These are phyloP conservation scores for Benthochromis sp. DNA, from an alignment of 2,113 vertebrate genomes.

Conservation along the genomic window DNA sequence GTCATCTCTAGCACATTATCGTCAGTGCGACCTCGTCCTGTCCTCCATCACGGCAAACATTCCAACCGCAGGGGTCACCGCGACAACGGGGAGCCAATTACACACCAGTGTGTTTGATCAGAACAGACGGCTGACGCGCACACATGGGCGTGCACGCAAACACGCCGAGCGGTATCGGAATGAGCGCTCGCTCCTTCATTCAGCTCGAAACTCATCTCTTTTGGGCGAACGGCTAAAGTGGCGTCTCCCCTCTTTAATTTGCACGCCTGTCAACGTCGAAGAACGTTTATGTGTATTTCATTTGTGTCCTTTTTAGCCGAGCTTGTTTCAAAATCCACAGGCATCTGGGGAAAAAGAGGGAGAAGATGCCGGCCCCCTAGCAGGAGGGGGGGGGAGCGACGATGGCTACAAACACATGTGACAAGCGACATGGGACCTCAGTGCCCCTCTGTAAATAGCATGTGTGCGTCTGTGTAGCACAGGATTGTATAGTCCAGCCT, in stretches of 20 bases:
- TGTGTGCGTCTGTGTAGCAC: not conserved
- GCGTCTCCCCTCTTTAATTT: constrained; percentile 59
- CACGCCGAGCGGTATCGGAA: not conserved
- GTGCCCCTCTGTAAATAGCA: constrained; percentile 32
- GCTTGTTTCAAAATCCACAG: constrained; percentile 46
- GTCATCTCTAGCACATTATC: constrained; percentile 47
- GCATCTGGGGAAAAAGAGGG: constrained; percentile 9
- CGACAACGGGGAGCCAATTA: constrained; percentile 69
- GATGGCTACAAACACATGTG: constrained; percentile 13
- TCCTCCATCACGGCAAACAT: constrained; percentile 60
- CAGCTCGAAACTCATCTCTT: constrained; percentile 43
- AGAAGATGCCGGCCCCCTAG: not conserved
- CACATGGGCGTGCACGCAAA: not conserved
- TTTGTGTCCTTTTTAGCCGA: constrained; percentile 13
- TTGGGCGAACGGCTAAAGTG: constrained; percentile 45
- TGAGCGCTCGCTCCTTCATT: not conserved
- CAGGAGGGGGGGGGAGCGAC: not conserved
- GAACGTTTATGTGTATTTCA: constrained; percentile 53
- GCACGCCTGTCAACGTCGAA: constrained; percentile 52
- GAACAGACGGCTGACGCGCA: constrained; percentile 51
- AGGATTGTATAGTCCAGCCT: constrained; percentile 35
- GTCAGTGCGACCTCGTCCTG: constrained; percentile 60
- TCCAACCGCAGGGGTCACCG: constrained; percentile 61
- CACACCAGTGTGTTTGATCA: constrained; percentile 70
- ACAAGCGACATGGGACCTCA: constrained; percentile 35